Percentiles rank a stretch among this genome's conserved stretches.
Conservation (phyloP, 2,797 vertebrate genomes). For the Coregonus ussuriensis region DNA sequence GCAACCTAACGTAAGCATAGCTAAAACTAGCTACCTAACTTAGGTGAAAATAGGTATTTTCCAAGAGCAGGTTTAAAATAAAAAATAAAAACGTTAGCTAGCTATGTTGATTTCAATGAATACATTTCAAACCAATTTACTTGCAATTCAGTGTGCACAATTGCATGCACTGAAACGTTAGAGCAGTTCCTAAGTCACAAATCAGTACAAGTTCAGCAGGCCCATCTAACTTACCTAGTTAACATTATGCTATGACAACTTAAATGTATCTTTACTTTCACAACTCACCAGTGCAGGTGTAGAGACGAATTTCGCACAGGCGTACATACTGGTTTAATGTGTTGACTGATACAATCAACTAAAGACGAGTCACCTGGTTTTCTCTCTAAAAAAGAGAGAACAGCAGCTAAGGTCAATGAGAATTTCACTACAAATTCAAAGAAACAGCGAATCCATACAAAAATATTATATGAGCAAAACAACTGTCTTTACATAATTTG, state of each 20-base stretch:
- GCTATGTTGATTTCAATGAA: neutral
- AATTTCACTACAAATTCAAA: neutral
- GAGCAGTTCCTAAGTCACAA: neutral
- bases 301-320: conserved; percentile 82
- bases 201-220: conserved; percentile 4
- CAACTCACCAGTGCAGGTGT: conserved; percentile 80
- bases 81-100: neutral
- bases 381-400: conserved; percentile 1
- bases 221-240: neutral
- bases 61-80: too few relatives aligned
- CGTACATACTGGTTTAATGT: conserved; percentile 67
- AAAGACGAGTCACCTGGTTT: neutral
- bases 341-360: conserved; percentile 6
- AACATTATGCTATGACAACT: too few relatives aligned
- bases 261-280: conserved; percentile 40
- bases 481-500: neutral
- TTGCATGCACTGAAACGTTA: neutral
- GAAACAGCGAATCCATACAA: neutral
- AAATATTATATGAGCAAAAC: neutral
- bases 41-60: neutral
- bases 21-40: conserved; percentile 21
- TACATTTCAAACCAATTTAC: neutral
- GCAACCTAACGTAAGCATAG: conserved; percentile 10
- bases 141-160: neutral
- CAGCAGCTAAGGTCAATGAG: conserved; percentile 7